A percentile compares a stretch with the other conserved stretches of the same genome.
phyloP scores from a whole-genome alignment of 64 coral and sea anemone genomes.

The Astreopora myriophthalma region DNA sequence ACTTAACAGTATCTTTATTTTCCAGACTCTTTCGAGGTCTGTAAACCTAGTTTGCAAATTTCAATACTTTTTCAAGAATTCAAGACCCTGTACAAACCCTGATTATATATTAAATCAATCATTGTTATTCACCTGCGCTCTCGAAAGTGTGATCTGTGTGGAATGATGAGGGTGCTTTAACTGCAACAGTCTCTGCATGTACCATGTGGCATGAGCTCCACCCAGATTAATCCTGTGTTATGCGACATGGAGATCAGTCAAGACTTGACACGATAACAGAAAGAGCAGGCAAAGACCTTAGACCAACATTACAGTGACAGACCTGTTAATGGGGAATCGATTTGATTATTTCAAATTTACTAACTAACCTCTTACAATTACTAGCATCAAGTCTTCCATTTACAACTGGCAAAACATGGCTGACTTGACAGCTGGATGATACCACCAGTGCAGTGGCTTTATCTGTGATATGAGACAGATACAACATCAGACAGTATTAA shows the following conservation, averaged over 20 bases:
- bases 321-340: background rate
- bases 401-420: slow-evolving; percentile 88
- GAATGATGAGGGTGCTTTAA: slow-evolving; percentile 93
- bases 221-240: slow-evolving; percentile 91
- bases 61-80: too few relatives aligned
- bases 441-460: slow-evolving; percentile 80
- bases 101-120: background rate
- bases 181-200: slow-evolving; percentile 97
- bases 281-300: background rate
- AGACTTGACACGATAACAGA: background rate
- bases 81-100: too few relatives aligned
- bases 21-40: too few relatives aligned
- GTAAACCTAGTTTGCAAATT: too few relatives aligned
- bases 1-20: too few relatives aligned
- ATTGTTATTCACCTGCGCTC: slow-evolving; percentile 79
- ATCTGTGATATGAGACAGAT: slow-evolving; percentile 25
- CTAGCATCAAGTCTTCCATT: slow-evolving; percentile 92
- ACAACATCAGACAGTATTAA: too few relatives aligned
- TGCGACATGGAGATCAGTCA: background rate
- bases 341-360: background rate
- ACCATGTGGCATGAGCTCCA: slow-evolving; percentile 81
- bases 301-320: background rate
- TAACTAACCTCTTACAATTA: slow-evolving; percentile 92
- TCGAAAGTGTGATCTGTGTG: slow-evolving; percentile 84
- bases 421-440: slow-evolving; percentile 94